Percentiles rank a stretch among this genome's conserved stretches.
Evolutionary conservation across 2,888 invertebrate species (phyloP).

Genomic region (Agriopis marginaria): DNA sequence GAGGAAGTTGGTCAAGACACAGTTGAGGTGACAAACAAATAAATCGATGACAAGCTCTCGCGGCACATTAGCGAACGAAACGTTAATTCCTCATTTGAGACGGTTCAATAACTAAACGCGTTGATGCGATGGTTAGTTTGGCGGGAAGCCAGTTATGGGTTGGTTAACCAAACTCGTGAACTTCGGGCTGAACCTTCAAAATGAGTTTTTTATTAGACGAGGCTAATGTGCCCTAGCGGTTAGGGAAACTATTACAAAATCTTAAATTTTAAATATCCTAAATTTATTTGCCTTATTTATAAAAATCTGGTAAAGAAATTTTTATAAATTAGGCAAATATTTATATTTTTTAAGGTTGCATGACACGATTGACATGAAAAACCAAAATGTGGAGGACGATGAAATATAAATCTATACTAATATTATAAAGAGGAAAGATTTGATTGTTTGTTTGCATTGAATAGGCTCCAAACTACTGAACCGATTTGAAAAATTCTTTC

Average conservation of each 20-base stretch:
- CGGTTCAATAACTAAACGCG: constrained; percentile 50
- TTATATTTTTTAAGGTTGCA: too few species aligned
- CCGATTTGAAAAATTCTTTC: too few species aligned
- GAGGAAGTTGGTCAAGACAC: constrained; percentile 5
- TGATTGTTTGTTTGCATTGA: too few species aligned
- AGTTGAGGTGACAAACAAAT: constrained; percentile 18
- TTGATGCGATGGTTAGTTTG: constrained; percentile 51
- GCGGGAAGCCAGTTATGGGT: constrained; percentile 48
- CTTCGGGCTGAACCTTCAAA: constrained; percentile 52
- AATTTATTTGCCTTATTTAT: background rate
- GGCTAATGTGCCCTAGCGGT: constrained; percentile 14
- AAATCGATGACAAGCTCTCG: constrained; percentile 34
- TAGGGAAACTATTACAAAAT: constrained; percentile 1
- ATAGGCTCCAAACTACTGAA: too few species aligned
- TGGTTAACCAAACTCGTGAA: constrained; percentile 52
- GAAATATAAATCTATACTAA: too few species aligned
- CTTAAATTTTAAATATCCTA: too few species aligned
- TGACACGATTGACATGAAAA: too few species aligned
- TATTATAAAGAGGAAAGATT: too few species aligned
- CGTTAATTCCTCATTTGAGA: constrained; percentile 49
- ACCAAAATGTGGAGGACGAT: too few species aligned
- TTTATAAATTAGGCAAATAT: too few species aligned
- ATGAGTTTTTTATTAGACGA: constrained; percentile 40
- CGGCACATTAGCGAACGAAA: constrained; percentile 39
- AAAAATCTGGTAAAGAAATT: background rate